Conservation (phyloP, 2,113 vertebrate species). For the Catharus minimus region DNA sequence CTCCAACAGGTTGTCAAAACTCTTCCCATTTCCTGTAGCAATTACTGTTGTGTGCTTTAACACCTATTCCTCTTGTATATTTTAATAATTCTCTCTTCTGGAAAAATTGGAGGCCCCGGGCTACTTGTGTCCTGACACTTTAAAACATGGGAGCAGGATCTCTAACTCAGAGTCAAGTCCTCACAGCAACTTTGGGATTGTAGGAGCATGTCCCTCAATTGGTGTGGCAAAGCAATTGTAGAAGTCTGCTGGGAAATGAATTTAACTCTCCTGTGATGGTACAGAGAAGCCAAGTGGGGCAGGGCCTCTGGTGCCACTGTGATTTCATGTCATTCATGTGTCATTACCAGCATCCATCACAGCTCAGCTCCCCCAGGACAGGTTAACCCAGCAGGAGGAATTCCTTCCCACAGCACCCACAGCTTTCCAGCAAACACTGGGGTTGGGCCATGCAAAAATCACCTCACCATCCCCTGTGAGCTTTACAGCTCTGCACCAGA, state of each 20-base stretch:
- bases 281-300: not conserved
- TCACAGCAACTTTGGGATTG: not conserved
- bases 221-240: not conserved
- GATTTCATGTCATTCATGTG: accelerated
- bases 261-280: not conserved
- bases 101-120: not conserved
- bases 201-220: accelerated
- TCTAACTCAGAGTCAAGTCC: not conserved
- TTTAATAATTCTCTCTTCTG: not conserved
- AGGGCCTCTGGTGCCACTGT: accelerated
- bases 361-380: not conserved
- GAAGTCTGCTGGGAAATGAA: not conserved
- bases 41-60: not conserved
- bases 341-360: not conserved
- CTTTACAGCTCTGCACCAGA: not conserved
- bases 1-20: not conserved
- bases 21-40: not conserved
- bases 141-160: not conserved
- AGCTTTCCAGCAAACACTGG: not conserved
- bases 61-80: not conserved
- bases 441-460: not conserved
- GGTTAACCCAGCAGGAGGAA: not conserved
- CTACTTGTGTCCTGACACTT: not conserved
- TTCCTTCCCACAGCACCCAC: not conserved
- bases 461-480: not conserved